Evolutionary conservation across 2,797 vertebrate species (phyloP), one percentile per base, ranked within the genome.

Genomic region (Betta splendens): DNA sequence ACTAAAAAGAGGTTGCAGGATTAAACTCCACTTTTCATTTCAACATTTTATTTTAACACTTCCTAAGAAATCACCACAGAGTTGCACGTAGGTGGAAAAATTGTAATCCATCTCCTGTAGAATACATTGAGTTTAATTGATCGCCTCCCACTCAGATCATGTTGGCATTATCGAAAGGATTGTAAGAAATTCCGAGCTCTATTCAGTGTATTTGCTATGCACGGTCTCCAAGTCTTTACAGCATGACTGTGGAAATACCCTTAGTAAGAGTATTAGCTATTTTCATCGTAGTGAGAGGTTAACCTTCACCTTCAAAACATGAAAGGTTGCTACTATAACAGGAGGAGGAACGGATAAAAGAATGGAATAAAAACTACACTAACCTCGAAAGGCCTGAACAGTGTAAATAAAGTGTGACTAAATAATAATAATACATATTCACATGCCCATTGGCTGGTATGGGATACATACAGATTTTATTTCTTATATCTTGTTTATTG

Each of bases 91-190:
- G 60, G 56, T 39, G 46, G 36, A 66, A 31, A 66, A 59, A 53
- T 21, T 51, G 35, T 22, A 56, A 48, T 48, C 50, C 28, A 37
- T 32, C 29, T 65, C 15, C n/a, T 42, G 46, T 16, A 56, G 32
- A 64, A 23, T 20, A 9, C 5, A 29, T 36, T 54, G 40, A 48
- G 53, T 68, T 25, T 23, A 64, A 68, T 47, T 75, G 46, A 64
- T 49, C 65, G 32, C 38, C 42, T 61, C 52, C 62, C 65, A 75
- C 46, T 56, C 37, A 65, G 61, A 59, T 58, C 48, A 66, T 35
- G 43, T 21, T 57, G 43, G 45, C 20, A 63, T 46, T 21, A 64
- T 62, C 22, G 64, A 42, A 10, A 46, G 31, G 42, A 49, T 29
- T 56, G 15, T 28, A 37, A 26, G 33, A 31, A 36, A 22, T 40